Evolutionary conservation across 37 sponge, comb jelly and placozoan genomes (phyloP), one percentile per base, ranked within the genome.

Genomic region (Agelas oroides): DNA sequence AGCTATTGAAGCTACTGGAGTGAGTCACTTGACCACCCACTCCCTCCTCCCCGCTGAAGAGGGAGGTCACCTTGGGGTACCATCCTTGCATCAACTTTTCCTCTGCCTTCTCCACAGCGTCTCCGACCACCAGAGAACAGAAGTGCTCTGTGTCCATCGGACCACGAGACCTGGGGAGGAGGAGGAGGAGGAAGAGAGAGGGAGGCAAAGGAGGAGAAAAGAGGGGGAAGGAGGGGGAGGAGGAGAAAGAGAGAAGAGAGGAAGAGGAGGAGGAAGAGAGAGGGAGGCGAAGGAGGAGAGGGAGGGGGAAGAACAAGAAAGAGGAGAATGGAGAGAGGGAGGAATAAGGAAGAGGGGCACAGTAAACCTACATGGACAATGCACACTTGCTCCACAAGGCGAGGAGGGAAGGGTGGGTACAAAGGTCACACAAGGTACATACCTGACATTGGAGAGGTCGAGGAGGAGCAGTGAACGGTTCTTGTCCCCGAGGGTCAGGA

Each of bases 131-230:
- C 38, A 88, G 70, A 66, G 88, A 96, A 14, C 87, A 55, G 77
- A 96, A 92, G 61, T 88, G 77, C n/a, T 96, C 99, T 18, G 86
- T 37, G 27, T 96, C 97, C 35, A 93, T 77, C 5, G 95, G 65
- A 20, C 97, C 95, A 41, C 84, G 60, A 39, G 84, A 87, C 54
- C 92, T 92, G 70, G 23, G 53, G 13, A 28, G 39, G 25, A 30
- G 46, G 46, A 8, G 2, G 5, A 46, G 46, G 6, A 8, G 3
- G 46, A 46, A 12, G 36, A 40, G 24, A 40, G 54, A 73, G 75
- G 20, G n/a, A n/a, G n/a, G n/a, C n/a, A n/a, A n/a, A n/a, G n/a
- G n/a, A n/a, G n/a, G n/a, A n/a, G n/a, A n/a, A n/a, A n/a, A 20
- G 16, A 65, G 27, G 15, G 67, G 23, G 27, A 13, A 32, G 27